phyloP scores from a whole-genome alignment of 1,140 invertebrate genomes.

The Platorchestia sp. region DNA sequence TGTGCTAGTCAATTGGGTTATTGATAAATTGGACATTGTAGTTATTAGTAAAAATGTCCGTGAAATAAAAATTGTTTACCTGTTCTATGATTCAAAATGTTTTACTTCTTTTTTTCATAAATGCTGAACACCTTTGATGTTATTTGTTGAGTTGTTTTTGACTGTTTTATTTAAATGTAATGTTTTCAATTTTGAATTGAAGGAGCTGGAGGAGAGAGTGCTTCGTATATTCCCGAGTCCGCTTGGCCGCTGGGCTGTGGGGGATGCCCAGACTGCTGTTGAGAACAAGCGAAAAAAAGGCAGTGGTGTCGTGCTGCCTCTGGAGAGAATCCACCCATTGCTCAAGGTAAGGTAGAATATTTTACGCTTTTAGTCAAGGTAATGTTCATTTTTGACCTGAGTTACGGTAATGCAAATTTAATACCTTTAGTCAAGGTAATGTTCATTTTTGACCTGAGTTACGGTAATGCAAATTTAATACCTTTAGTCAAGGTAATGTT shows the following conservation, averaged over 20 bases:
- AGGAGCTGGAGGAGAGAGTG: conserved; percentile 92
- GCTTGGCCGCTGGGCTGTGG: conserved; percentile 92
- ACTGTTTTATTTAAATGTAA: neutral
- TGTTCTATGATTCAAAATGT: neutral
- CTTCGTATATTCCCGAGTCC: conserved; percentile 92
- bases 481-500: no score
- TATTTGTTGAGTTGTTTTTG: neutral
- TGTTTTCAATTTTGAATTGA: neutral
- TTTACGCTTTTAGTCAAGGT: no score
- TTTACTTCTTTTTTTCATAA: neutral
- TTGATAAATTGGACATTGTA: neutral
- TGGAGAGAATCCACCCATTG: conserved; percentile 89
- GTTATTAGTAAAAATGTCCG: neutral
- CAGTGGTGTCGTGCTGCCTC: conserved; percentile 81
- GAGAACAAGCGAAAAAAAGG: conserved; percentile 88
- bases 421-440: no score
- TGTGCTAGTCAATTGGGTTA: neutral
- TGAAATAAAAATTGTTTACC: neutral
- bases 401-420: no score
- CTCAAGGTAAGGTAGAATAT: conserved; percentile 79
- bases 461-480: no score
- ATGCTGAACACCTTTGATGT: neutral
- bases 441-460: no score
- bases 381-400: no score
- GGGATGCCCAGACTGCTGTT: conserved; percentile 87